Evolutionary conservation across 2,888 invertebrate genomes (phyloP), one percentile per base, ranked within the genome.

Genomic region (Perizoma flavofasciatum): DNA sequence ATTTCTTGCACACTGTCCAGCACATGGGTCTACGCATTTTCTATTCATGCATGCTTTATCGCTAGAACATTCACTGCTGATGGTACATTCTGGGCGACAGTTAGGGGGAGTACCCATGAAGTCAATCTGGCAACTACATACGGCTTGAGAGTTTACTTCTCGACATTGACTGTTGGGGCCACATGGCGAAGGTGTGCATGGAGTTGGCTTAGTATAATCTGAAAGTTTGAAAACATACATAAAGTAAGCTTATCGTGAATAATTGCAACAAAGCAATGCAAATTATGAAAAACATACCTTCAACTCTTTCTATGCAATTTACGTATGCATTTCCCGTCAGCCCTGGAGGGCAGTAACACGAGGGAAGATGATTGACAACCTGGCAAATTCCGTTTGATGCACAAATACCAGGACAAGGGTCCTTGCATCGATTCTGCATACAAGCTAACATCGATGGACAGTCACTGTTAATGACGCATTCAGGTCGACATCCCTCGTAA

Each of bases 11-110:
- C 97, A 97, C 46, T 95, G 94, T 50, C 96, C 96, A 4, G 93
- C 93, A 71, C 97, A 97, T 7, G 97, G 97, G 85, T 97, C 95
- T 51, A 94, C 92, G 78, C 97, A 97, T 86, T 95, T 96, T 65
- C 94, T 94, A 69, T 95, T 95, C 44, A 95, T 91, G 76, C 97
- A 97, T 5, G 97, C 95, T 81, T 94, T 95, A 52, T 95, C 94
- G 59, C 93, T 93, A 4, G 95, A 88, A 82, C 97, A 97, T 81
- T 97, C 97, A 4, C 96, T 94, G 67, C 95, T 97, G 68, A 95
- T 95, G 5, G 96, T 95, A 76, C 97, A 97, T 87, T 97, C 96
- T 0, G 96, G 96, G 70, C 96, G 93, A 77, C 97, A 97, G 43
- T 94, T 94, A n/a, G 95, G 95, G 45, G 97, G 97, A 71, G 94